Evolutionary conservation across 2,797 vertebrate species (phyloP).

Genomic region (Mormyrus hasselquistii): DNA sequence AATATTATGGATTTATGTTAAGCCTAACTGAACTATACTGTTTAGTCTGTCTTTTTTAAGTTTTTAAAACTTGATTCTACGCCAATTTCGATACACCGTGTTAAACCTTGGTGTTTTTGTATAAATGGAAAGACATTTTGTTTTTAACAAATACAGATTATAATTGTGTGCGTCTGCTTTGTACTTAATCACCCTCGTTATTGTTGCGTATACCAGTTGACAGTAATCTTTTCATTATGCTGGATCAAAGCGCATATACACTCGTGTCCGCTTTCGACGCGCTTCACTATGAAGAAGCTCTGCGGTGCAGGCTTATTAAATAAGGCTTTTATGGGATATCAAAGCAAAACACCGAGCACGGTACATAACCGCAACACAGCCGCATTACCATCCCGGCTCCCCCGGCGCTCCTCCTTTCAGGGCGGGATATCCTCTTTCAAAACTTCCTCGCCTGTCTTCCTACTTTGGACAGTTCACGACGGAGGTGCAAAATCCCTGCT

Average conservation of each 20-base stretch:
- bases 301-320: background rate
- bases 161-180: background rate
- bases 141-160: background rate
- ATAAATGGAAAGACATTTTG: background rate
- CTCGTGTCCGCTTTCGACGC: background rate
- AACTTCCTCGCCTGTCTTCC: background rate
- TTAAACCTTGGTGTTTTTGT: background rate
- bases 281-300: background rate
- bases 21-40: background rate
- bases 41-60: background rate
- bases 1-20: background rate
- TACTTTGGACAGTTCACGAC: background rate
- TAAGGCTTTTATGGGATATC: background rate
- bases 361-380: background rate
- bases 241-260: background rate
- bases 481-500: too few species aligned
- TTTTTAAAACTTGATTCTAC: background rate
- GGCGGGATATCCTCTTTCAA: slow-evolving; percentile 17
- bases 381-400: background rate
- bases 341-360: background rate
- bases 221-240: background rate
- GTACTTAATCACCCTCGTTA: background rate
- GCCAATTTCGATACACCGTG: background rate
- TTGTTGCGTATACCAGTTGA: background rate
- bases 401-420: background rate